These are phyloP conservation scores for Chaetogeoica ovagalla DNA, from an alignment of 2,888 invertebrate genomes.

Conservation along the genomic window DNA sequence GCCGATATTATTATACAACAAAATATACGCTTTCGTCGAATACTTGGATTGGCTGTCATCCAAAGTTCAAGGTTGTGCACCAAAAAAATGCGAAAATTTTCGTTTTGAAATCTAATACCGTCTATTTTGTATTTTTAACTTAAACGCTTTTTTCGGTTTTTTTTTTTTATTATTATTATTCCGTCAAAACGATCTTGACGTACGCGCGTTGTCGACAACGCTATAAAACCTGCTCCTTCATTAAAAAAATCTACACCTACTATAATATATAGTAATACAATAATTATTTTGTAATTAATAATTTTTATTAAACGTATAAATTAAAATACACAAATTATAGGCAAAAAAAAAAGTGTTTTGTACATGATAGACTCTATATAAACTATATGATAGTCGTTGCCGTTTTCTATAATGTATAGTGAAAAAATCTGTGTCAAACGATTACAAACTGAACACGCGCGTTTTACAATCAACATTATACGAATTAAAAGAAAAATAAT, in stretches of 20 bases:
- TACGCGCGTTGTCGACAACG: neutral
- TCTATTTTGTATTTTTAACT: slow-evolving; percentile 28
- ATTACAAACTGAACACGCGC: too few species aligned
- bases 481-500: too few species aligned
- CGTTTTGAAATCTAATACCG: slow-evolving; percentile 41
- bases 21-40: too few species aligned
- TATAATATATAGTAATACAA: too few species aligned
- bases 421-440: slow-evolving; percentile 17
- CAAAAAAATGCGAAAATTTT: slow-evolving; percentile 14
- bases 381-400: neutral
- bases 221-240: neutral
- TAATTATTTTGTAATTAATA: too few species aligned
- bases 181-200: neutral
- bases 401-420: neutral
- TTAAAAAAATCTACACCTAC: too few species aligned
- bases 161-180: too few species aligned
- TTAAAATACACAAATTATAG: neutral
- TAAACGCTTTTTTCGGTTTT: neutral
- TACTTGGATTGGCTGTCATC: slow-evolving; percentile 5
- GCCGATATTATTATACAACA: too few species aligned
- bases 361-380: too few species aligned
- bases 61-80: slow-evolving; percentile 40
- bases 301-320: too few species aligned
- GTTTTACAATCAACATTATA: too few species aligned
- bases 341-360: neutral